Base-by-base conservation (phyloP, 2,888 invertebrate genomes). In the Macaria notata region DNA sequence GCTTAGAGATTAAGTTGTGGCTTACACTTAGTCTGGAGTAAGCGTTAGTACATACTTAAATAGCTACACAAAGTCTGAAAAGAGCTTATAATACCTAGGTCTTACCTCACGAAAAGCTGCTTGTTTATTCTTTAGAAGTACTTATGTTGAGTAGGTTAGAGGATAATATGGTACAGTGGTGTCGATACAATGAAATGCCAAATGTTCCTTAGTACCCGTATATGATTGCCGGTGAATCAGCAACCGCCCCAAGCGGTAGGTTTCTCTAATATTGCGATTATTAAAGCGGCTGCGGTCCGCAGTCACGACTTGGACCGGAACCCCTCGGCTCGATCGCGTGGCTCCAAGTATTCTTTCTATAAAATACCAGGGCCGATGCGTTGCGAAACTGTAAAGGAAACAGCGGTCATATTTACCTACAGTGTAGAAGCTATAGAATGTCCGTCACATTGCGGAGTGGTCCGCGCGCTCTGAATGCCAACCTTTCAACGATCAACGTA, bases 391-490 rank as follows among this genome's bases (percentile, higher is more conserved):
- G 46, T 46, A 46, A 57, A 65, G 59, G 62, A 69, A 69, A 63
- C 62, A 49, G 46, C 38, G 54, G 29, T 49, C 56, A 62, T 62
- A 60, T 56, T 57, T 61, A 58, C 52, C 56, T 59, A 7, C 33
- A 4, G 63, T 19, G 19, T 19, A 19, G 19, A 19, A 19, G 19
- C 19, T 19, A 64, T 54, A 62, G 52, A 59, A 56, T 46, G 47
- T 59, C 61, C 61, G 64, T 67, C 65, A 63, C 61, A 67, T 66
- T 61, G 65, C 64, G 63, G 69, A 66, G 64, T 59, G 61, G 64
- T 61, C 62, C 57, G 63, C 65, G 69, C 63, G 66, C 68, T 66
- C 66, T 60, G 76, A 72, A 81, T 83, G 71, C 73, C 72, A 71
- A 75, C 62, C 54, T 64, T 56, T 58, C 48, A 62, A 57, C 42